Percentiles rank a stretch among this genome's conserved stretches.
These are phyloP conservation scores for Ophiothrix spiculata DNA, from an alignment of 35 echinoderm and acorn worm species.

Conservation along the genomic window DNA sequence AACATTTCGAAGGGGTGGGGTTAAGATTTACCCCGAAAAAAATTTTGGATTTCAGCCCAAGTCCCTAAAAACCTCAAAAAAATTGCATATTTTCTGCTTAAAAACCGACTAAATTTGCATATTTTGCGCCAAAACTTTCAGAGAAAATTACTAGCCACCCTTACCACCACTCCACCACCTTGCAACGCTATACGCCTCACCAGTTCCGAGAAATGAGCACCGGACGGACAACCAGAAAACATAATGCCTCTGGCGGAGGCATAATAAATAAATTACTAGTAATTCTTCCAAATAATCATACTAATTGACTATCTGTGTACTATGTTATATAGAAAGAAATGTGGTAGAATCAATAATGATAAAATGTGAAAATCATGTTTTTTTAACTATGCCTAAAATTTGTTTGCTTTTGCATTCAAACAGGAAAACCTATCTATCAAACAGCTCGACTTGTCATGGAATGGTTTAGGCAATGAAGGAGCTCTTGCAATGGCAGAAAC, in stretches of 20 bases:
- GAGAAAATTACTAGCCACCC: no score
- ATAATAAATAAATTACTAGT: background rate
- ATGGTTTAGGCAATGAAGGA: conserved; percentile 95
- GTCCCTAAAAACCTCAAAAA: no score
- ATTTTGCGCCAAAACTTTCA: no score
- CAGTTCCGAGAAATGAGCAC: no score
- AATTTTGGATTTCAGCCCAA: no score
- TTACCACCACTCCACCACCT: no score
- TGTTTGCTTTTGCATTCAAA: conserved; percentile 4
- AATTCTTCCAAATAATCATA: background rate
- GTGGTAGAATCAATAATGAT: background rate
- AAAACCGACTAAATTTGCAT: no score
- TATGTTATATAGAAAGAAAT: background rate
- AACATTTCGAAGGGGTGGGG: no score
- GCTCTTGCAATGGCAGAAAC: conserved; percentile 94
- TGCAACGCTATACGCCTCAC: no score
- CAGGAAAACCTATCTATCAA: conserved; percentile 96
- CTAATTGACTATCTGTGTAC: background rate
- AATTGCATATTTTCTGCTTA: no score
- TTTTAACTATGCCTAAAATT: background rate
- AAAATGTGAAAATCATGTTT: background rate
- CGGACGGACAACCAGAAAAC: background rate
- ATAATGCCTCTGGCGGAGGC: background rate
- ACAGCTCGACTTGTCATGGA: conserved; percentile 86
- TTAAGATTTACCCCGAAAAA: no score